Evolutionary conservation across 2,888 invertebrate species (phyloP).

Genomic region (Heliconius erato): DNA sequence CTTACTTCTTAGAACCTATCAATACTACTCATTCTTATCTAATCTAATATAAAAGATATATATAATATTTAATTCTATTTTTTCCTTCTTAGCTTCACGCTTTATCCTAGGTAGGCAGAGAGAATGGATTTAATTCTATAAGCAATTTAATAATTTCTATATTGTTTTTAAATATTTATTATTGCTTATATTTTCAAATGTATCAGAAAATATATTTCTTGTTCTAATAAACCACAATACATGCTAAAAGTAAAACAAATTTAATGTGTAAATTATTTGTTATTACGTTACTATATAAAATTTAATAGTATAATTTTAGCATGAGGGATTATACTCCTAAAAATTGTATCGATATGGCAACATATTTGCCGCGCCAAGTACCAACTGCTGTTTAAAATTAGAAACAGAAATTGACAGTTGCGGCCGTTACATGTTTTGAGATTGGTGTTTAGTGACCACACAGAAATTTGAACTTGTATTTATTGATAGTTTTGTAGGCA

Average conservation of each 20-base stretch:
- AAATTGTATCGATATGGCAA: constrained; percentile 1
- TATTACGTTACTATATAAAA: not conserved
- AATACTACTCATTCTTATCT: too few species aligned
- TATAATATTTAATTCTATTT: too few species aligned
- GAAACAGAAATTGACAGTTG: constrained; percentile 69
- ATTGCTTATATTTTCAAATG: too few species aligned
- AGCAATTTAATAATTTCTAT: too few species aligned
- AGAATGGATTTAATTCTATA: too few species aligned
- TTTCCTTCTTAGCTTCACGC: too few species aligned
- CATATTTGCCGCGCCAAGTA: constrained; percentile 15
- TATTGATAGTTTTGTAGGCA: constrained; percentile 41
- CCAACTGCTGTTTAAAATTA: constrained; percentile 64
- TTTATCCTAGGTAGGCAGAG: too few species aligned
- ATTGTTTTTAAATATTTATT: too few species aligned
- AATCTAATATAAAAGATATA: too few species aligned
- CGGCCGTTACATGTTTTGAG: constrained; percentile 75
- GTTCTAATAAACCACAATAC: not conserved
- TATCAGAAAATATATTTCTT: too few species aligned
- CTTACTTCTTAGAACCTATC: too few species aligned
- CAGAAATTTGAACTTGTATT: constrained; percentile 34
- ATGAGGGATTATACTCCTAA: not conserved
- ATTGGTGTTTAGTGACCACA: constrained; percentile 30
- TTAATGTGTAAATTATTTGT: not conserved
- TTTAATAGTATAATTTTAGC: not conserved
- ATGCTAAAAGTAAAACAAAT: not conserved